Base-by-base conservation (phyloP, 2,797 vertebrate genomes). In the Todus mexicanus region DNA sequence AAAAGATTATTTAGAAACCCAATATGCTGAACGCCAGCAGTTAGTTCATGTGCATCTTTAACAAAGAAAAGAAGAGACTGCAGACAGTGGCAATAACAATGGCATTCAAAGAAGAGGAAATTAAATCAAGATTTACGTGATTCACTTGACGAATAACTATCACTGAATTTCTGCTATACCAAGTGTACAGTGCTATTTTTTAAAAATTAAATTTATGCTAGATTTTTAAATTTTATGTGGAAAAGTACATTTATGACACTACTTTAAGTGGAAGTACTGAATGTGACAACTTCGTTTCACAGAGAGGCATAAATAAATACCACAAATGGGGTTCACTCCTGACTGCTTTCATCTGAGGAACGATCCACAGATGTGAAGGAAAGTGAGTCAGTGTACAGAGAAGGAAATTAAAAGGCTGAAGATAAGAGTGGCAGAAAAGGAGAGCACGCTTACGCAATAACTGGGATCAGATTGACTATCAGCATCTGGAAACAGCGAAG, bases 361-460 rank as follows among this genome's bases (percentile, higher is more conserved):
- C 45, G 56, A 92, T 4, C 57, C 37, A 40, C 7, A 50, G 29
- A 26, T 80, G 42, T 31, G 0, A 42, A 69, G 83, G 71, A 37
- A 82, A 61, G 48, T 57, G 35, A 57, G 43, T 60, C 40, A 72
- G 63, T 14, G n/a, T 4, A 5, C 7, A 19, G 84, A 66, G 65
- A n/a, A 79, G 79, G 64, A 95, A 87, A 81, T 48, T 27, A 85
- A 87, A n/a, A 94, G 65, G n/a, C 48, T 57, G 65, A 64, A 91
- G 86, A 73, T 68, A 93, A 35, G 11, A 56, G 43, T 31, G 37
- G 35, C 60, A 88, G 72, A 66, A 79, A n/a, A 40, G 71, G 65
- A 27, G 63, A 85, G 37, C 45, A 37, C 50, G 40, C 11, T 73
- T 78, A 76, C 2, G 4, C 75, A 57, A 7, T 13, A 51, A 80